Base-by-base conservation (phyloP, 2,888 invertebrate genomes). In the Phalera bucephala region DNA sequence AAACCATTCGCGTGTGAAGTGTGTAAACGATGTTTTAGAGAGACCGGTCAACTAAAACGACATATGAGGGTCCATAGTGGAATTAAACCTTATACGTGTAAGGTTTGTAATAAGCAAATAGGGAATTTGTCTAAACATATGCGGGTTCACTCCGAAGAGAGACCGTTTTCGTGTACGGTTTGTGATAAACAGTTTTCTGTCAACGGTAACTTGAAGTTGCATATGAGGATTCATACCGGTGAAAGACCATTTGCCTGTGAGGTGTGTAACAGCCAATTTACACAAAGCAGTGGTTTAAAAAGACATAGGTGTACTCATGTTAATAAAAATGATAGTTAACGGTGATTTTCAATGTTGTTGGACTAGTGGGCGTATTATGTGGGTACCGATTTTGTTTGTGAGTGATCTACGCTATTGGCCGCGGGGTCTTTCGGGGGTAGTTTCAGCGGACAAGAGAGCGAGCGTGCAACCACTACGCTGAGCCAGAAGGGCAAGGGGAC, bases 41-140 rank as follows among this genome's bases (percentile, higher is more conserved):
- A 88, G 21, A 77, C 78, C 0, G 84, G 85, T 0, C 86, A 85
- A 15, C 34, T 88, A 9, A 88, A 87, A 48, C 36, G 84, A 0
- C 88, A 88, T 36, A 72, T 78, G 73, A 40, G 82, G 0, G 72
- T 83, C 0, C 88, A 88, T 8, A 82, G 79, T 0, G 88, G 87
- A 0, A 41, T 81, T 0, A 86, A 86, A 27, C 78, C 85, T 0
- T 85, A 83, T 21, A 84, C 84, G 0, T 88, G 88, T 36, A 84
- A 85, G 34, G 61, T 88, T 1, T 88, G 88, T 33, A 83, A 85
- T 23, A 88, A 88, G 20, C 85, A 88, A 31, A 82, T 87, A 5
- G 81, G 82, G 0, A 85, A 86, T 48, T 40, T 87, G 3, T 76
- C 85, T 0, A 85, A 85, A 15, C 87, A 87, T 47, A 85, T 86